Conservation (phyloP, 2,113 vertebrate species). For the Tupaia tana region DNA sequence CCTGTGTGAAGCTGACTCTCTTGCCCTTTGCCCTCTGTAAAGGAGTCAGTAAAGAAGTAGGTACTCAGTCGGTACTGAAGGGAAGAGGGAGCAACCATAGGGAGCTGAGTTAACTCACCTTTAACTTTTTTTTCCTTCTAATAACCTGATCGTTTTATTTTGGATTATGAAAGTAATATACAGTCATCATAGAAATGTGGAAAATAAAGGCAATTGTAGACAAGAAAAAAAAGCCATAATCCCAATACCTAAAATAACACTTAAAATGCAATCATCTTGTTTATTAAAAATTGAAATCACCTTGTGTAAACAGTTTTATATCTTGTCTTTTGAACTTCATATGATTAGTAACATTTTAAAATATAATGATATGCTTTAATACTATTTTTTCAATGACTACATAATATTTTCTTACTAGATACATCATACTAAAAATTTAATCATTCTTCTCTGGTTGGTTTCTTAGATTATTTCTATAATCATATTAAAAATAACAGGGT, state of each 20-base stretch:
- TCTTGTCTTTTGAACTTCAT: neutral
- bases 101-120: neutral
- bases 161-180: neutral
- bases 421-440: conserved; percentile 14
- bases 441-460: conserved; percentile 10
- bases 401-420: neutral
- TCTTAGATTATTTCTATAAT: conserved; percentile 53
- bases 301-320: neutral
- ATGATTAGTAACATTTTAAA: conserved; percentile 2
- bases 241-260: neutral
- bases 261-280: neutral
- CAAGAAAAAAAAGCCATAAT: neutral
- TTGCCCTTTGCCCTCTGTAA: rapidly evolving
- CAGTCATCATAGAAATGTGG: neutral
- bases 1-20: neutral
- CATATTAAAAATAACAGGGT: neutral
- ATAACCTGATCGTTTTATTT: neutral
- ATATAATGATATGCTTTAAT: neutral
- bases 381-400: neutral
- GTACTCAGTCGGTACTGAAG: neutral
- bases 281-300: conserved; percentile 37
- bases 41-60: neutral
- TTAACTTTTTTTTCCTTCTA: neutral
- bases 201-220: neutral
- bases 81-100: neutral